Conservation (phyloP, 2,888 invertebrate species). For the Drepana falcataria region DNA sequence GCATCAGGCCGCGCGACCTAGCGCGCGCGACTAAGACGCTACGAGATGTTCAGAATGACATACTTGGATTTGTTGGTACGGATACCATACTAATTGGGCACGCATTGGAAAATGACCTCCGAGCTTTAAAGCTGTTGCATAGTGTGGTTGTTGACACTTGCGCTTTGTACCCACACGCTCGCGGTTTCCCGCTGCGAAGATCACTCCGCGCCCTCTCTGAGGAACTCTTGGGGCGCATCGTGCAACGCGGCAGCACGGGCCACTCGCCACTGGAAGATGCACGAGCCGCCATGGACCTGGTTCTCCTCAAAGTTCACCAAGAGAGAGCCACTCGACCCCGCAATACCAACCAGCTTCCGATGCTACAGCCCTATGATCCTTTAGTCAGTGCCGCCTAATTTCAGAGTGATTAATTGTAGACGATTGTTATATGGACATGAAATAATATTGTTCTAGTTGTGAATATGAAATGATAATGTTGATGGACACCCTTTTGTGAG, state of each 20-base stretch:
- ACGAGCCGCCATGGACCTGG: slow-evolving; percentile 91
- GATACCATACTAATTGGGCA: slow-evolving; percentile 97
- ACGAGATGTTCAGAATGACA: slow-evolving; percentile 89
- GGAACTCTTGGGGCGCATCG: slow-evolving; percentile 85
- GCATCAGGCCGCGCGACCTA: slow-evolving; percentile 83
- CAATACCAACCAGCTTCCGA: slow-evolving; percentile 39
- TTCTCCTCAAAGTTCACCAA: slow-evolving; percentile 84
- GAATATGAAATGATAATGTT: slow-evolving; percentile 24
- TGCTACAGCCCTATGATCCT: slow-evolving; percentile 67
- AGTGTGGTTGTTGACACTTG: slow-evolving; percentile 93
- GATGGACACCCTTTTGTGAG: slow-evolving; percentile 43
- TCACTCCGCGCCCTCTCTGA: slow-evolving; percentile 89
- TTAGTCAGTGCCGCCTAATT: slow-evolving; percentile 67
- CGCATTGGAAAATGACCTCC: slow-evolving; percentile 95
- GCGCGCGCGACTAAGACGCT: slow-evolving; percentile 83
- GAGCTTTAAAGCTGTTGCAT: slow-evolving; percentile 91
- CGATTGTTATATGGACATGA: slow-evolving; percentile 56
- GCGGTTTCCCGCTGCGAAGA: slow-evolving; percentile 89
- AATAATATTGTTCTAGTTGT: slow-evolving; percentile 30
- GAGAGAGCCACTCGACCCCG: slow-evolving; percentile 47
- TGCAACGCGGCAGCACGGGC: slow-evolving; percentile 85
- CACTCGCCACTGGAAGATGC: slow-evolving; percentile 98
- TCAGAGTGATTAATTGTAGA: slow-evolving; percentile 42
- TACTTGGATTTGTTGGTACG: slow-evolving; percentile 87
- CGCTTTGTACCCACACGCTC: slow-evolving; percentile 90